These are phyloP conservation scores for Limnephilus auricula DNA, from an alignment of 2,888 invertebrate species.

Conservation along the genomic window DNA sequence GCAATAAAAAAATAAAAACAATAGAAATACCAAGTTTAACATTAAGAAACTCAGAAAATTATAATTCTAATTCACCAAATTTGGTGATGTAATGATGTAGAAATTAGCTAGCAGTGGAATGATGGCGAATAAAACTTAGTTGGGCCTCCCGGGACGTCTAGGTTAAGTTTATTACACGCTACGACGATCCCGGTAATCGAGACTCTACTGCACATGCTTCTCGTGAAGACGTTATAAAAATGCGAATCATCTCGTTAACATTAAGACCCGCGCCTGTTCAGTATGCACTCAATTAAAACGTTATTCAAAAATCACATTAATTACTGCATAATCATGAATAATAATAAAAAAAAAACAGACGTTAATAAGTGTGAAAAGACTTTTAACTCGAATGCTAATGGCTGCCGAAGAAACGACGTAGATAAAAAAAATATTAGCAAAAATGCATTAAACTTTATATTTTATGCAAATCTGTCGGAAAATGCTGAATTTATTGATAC, in stretches of 20 bases:
- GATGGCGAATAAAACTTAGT: not conserved
- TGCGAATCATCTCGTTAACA: conserved; percentile 24
- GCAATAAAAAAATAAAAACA: too few relatives aligned
- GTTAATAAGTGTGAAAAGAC: not conserved
- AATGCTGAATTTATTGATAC: not conserved
- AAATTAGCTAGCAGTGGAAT: not conserved
- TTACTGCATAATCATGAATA: conserved; percentile 3
- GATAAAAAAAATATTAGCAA: not conserved
- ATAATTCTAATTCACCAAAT: too few relatives aligned
- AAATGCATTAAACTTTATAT: not conserved
- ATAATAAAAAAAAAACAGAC: not conserved
- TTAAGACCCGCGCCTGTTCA: not conserved
- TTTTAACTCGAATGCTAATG: not conserved
- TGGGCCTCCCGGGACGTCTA: not conserved
- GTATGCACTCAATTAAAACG: conserved; percentile 9
- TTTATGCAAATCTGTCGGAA: not conserved
- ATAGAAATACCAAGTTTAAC: not conserved
- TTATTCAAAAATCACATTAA: conserved; percentile 10
- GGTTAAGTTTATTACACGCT: not conserved
- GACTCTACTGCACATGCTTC: not conserved
- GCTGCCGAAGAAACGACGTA: not conserved
- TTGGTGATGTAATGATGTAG: not conserved
- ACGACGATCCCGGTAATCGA: not conserved
- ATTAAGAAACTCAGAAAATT: not conserved
- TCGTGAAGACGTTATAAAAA: conserved; percentile 10